Evolutionary conservation across 2,113 vertebrate species (phyloP).

Genomic region (Bettongia penicillata): DNA sequence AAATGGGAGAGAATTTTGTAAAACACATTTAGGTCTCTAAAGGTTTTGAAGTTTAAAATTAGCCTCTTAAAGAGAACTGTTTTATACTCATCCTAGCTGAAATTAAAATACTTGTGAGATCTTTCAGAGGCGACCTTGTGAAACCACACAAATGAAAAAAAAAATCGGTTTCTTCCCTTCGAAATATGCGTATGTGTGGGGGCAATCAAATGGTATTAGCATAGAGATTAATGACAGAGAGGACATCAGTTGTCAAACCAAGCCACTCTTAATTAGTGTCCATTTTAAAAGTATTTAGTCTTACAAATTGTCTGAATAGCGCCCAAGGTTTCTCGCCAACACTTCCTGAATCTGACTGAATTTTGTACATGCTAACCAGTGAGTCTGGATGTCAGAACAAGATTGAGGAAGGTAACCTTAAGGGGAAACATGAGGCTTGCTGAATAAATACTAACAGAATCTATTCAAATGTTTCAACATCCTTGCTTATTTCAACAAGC

Average conservation of each 20-base stretch:
- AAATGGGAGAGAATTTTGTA: slow-evolving; percentile 51
- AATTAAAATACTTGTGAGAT: slow-evolving; percentile 54
- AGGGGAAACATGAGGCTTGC: not conserved
- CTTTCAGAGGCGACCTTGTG: slow-evolving; percentile 45
- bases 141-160: slow-evolving; percentile 51
- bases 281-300: slow-evolving; percentile 56
- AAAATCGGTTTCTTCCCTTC: slow-evolving; percentile 23
- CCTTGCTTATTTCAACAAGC: not conserved
- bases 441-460: not conserved
- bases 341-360: slow-evolving; percentile 32
- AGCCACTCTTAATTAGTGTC: slow-evolving; percentile 55
- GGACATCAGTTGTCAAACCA: slow-evolving; percentile 50
- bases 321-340: not conserved
- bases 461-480: not conserved
- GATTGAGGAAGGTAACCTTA: not conserved
- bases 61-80: slow-evolving; percentile 50
- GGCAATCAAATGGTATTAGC: slow-evolving; percentile 5
- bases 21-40: slow-evolving; percentile 56
- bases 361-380: slow-evolving; percentile 2
- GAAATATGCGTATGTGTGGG: not conserved
- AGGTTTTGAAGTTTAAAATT: slow-evolving; percentile 70
- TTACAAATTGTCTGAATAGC: not conserved
- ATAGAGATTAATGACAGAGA: not conserved
- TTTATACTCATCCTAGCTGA: slow-evolving; percentile 58
- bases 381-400: slow-evolving; percentile 24